Percentiles rank a stretch among this genome's conserved stretches.
These are phyloP conservation scores for Palloptera scutellata DNA, from an alignment of 2,888 invertebrate genomes.

Conservation along the genomic window DNA sequence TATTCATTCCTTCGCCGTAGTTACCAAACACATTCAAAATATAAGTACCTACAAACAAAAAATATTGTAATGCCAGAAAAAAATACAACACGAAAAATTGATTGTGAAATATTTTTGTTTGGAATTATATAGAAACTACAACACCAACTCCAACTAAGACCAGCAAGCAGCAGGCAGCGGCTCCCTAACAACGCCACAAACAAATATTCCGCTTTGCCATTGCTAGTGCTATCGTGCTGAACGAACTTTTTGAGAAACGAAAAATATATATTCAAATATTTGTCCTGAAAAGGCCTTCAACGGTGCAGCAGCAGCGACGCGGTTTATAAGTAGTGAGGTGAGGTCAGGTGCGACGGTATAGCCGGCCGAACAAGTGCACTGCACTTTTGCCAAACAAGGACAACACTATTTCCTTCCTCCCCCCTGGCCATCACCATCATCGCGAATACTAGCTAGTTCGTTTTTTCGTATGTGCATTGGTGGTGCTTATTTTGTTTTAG, in stretches of 20 bases:
- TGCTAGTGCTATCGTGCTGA: background rate
- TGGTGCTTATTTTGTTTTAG: background rate
- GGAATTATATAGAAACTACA: background rate
- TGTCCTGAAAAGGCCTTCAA: slow-evolving; percentile 30
- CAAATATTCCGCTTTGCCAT: background rate
- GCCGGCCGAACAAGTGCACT: slow-evolving; percentile 32
- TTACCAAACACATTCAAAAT: too few species aligned
- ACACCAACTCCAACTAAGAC: background rate
- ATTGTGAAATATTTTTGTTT: background rate
- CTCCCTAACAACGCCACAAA: background rate
- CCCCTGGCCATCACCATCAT: background rate
- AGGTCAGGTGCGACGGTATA: background rate
- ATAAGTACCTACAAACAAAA: background rate
- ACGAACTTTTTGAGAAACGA: slow-evolving; percentile 6
- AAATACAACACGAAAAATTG: too few species aligned
- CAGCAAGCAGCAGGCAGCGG: slow-evolving; percentile 1
- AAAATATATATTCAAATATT: slow-evolving; percentile 31
- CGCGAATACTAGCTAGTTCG: slow-evolving; percentile 1
- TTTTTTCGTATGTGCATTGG: background rate
- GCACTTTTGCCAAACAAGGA: slow-evolving; percentile 48
- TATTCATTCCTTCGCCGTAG: too few species aligned
- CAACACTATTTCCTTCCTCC: slow-evolving; percentile 27
- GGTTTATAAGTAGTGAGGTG: background rate
- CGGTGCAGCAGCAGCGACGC: slow-evolving; percentile 29
- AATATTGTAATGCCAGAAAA: background rate